Evolutionary conservation across 2,113 vertebrate species (phyloP), one percentile per base, ranked within the genome.

Genomic region (Tetrao urogallus): DNA sequence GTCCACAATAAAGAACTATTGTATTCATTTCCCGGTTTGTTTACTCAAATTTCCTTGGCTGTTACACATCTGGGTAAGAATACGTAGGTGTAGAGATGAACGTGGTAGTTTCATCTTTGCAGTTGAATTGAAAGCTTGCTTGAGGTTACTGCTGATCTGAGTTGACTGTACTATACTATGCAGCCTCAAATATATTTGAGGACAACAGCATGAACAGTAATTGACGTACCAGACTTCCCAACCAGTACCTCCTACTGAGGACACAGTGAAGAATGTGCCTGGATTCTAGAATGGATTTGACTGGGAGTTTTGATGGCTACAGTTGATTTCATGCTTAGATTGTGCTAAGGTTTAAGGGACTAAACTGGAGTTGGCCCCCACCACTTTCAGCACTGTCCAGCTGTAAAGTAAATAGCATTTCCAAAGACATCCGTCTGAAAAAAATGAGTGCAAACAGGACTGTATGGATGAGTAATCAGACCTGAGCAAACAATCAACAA

Each of bases 401-500:
- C 78, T 52, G 43, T 47, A 83, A 87, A 75, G 42, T 85, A 95
- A 95, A 95, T 16, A 88, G 18, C 38, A 43, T 64, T 88, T 93
- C 60, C 75, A 93, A 70, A 64, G 72, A 82, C 0, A 0, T 61
- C 45, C 3, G 10, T 71, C 78, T 86, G 63, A 69, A 78, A 86
- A 92, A 86, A 92, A 92, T 9, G 40, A 88, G 69, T 61, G 48
- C 89, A 83, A 94, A 91, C 87, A 78, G 6, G 32, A 61, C 1
- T 2, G 57, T 56, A 1, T 64, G 69, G 54, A 52, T 92, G 92
- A 92, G 89, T 93, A 95, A 93, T 87, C 52, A 86, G 82, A 92
- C 79, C 80, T 94, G 80, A 89, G 76, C 77, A 91, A 95, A 94
- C 64, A 94, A 94, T 88, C 76, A 91, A 66, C 75, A 75, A 85